A percentile compares a stretch with the other conserved stretches of the same genome.
These are phyloP conservation scores for Danio tinwini DNA, from an alignment of 2,797 vertebrate species.

Conservation along the genomic window DNA sequence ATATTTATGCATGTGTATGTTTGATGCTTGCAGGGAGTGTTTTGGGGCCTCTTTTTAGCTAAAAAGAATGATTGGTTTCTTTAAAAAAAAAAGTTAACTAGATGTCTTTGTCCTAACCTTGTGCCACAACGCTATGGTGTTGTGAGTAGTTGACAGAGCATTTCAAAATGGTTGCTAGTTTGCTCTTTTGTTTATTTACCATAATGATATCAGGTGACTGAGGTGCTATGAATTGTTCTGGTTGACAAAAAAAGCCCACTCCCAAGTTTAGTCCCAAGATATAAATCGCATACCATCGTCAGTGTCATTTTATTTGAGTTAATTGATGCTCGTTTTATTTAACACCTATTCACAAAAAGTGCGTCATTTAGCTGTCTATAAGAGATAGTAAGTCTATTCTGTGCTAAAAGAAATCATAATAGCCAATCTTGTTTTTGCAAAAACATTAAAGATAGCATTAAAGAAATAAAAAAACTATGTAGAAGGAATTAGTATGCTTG, in stretches of 20 bases:
- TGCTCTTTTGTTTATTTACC: background rate
- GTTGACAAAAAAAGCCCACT: background rate
- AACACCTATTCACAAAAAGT: background rate
- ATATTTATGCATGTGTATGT: conserved; percentile 43
- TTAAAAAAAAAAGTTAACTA: background rate
- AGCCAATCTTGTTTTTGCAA: background rate
- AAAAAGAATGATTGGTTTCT: conserved; percentile 5
- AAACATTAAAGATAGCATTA: background rate
- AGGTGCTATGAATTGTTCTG: background rate
- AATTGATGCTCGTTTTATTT: background rate
- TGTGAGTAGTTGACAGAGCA: background rate
- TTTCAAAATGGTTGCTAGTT: background rate
- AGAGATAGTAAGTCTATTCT: background rate
- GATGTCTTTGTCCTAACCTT: background rate
- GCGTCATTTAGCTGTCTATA: background rate
- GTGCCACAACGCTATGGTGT: too few species aligned
- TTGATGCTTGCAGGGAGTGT: conserved; percentile 19
- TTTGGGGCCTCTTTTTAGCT: conserved; percentile 42
- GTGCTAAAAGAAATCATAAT: too few species aligned
- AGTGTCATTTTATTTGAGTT: background rate
- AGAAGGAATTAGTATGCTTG: background rate
- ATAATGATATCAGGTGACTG: background rate
- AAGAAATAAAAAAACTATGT: background rate
- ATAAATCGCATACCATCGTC: background rate
- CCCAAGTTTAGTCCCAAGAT: too few species aligned